Base-by-base conservation (phyloP, 2,888 invertebrate genomes). In the Eutolmus rufibarbis region DNA sequence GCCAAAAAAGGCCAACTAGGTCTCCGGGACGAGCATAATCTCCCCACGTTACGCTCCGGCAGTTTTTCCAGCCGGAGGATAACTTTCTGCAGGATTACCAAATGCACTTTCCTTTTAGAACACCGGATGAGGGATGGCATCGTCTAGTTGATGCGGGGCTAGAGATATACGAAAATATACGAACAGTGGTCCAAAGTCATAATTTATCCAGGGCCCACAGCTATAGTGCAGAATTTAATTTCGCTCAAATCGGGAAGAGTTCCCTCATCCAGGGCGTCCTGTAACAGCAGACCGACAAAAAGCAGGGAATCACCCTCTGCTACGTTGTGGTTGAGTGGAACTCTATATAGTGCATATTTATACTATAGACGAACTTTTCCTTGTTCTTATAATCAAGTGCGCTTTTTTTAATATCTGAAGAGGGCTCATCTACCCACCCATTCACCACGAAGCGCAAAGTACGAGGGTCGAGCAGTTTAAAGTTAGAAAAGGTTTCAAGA, bases 361-460 rank as follows among this genome's bases (percentile, higher is more conserved):
- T 57, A 19, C 56, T 14, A 31, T 5, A 82, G 82, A 82, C 56
- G 79, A 79, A 82, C 57, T 57, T 82, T 57, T 82, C 34, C 82
- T 82, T 82, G 82, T 82, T 82, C 82, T 57, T 82, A 57, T 82
- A 82, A 82, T 82, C 56, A 82, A 56, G 37, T 57, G 28, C 46
- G 34, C 19, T 82, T 57, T 81, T 37, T 76, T 76, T 76, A n/a
- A 66, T 40, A 37, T 40, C 78, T 78, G 37, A 40, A 78, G 37
- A 40, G 78, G 40, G n/a, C 23, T 43, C 37, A 78, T 78, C 78
- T 46, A n/a, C 12, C 23, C 43, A 66, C 28, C 66, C 16, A 1
- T n/a, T 7, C 16, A 56, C 34, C 79, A 12, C 28, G 43, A 81
- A 51, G 31, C 16, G 51, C 19, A 40, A 46, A 46, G 46, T 40